Conservation (phyloP, 2,888 invertebrate species). For the Trisateles emortualis region DNA sequence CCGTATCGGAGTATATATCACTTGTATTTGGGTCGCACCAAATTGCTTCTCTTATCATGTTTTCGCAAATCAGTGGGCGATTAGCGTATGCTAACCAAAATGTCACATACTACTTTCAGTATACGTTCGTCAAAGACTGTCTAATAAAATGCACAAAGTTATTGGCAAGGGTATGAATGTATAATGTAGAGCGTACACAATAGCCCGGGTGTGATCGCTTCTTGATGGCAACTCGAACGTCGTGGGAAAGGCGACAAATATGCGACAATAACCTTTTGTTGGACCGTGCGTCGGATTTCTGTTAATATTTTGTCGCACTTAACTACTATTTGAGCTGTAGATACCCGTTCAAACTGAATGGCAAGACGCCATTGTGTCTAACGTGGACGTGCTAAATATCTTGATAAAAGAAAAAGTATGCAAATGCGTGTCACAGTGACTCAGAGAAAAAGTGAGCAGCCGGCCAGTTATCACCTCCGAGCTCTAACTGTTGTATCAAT, state of each 20-base stretch:
- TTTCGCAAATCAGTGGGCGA: slow-evolving; percentile 59
- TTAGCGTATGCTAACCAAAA: slow-evolving; percentile 39
- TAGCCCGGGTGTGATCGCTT: slow-evolving; percentile 45
- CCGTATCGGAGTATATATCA: slow-evolving; percentile 57
- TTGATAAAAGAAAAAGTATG: slow-evolving; percentile 54
- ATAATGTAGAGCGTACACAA: slow-evolving; percentile 43
- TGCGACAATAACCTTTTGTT: slow-evolving; percentile 78
- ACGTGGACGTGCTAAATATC: slow-evolving; percentile 54
- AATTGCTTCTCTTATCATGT: slow-evolving; percentile 63
- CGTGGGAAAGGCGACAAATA: slow-evolving; percentile 78
- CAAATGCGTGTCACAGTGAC: slow-evolving; percentile 62
- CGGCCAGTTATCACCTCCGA: slow-evolving; percentile 64
- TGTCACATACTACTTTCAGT: slow-evolving; percentile 32
- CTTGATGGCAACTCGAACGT: slow-evolving; percentile 48
- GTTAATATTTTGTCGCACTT: slow-evolving; percentile 31
- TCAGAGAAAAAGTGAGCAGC: slow-evolving; percentile 64
- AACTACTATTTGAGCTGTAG: slow-evolving; percentile 27
- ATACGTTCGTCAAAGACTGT: slow-evolving; percentile 18
- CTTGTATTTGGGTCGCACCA: slow-evolving; percentile 64
- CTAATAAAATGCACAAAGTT: slow-evolving; percentile 9
- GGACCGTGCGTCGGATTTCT: slow-evolving; percentile 52
- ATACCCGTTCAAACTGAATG: slow-evolving; percentile 12
- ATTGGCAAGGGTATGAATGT: slow-evolving; percentile 14
- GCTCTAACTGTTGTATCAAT: slow-evolving; percentile 61
- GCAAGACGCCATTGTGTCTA: slow-evolving; percentile 55